Evolutionary conservation across 2,113 vertebrate species (phyloP).

Genomic region (Machaerirhynchus nigripectus): DNA sequence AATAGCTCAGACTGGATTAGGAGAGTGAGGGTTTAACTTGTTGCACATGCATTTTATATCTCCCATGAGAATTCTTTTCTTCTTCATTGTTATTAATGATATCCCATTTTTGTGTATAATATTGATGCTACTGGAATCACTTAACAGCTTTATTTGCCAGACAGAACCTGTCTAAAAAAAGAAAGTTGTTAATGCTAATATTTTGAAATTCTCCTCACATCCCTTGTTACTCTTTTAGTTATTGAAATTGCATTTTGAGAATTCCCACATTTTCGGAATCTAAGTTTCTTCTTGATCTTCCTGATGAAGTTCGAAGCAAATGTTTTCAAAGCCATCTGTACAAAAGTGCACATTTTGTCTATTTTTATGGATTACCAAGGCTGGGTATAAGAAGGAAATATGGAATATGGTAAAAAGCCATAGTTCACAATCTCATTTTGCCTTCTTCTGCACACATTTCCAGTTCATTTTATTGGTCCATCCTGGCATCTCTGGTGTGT

Average conservation of each 20-base stretch:
- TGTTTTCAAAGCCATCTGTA: background rate
- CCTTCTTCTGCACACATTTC: background rate
- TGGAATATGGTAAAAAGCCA: background rate
- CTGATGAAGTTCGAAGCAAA: background rate
- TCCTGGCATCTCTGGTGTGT: accelerated
- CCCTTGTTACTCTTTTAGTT: background rate
- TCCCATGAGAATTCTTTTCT: constrained; percentile 5
- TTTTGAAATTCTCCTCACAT: constrained; percentile 52
- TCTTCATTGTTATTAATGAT: constrained; percentile 35
- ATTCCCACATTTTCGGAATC: background rate
- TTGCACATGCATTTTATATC: background rate
- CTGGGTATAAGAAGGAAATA: background rate
- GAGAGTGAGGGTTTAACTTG: constrained; percentile 8
- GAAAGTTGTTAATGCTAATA: constrained; percentile 9
- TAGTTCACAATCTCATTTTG: background rate
- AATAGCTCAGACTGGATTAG: constrained; percentile 7
- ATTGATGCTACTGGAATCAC: constrained; percentile 30
- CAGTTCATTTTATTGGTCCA: background rate
- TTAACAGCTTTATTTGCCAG: constrained; percentile 33
- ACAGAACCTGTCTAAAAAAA: constrained; percentile 23
- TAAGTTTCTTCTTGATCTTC: background rate
- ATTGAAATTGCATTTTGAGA: constrained; percentile 40
- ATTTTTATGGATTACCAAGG: background rate
- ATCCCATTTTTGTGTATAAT: constrained; percentile 43
- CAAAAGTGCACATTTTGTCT: background rate